These are phyloP conservation scores for Ariolimax columbianus DNA, from an alignment of 2,888 invertebrate genomes.

Conservation along the genomic window DNA sequence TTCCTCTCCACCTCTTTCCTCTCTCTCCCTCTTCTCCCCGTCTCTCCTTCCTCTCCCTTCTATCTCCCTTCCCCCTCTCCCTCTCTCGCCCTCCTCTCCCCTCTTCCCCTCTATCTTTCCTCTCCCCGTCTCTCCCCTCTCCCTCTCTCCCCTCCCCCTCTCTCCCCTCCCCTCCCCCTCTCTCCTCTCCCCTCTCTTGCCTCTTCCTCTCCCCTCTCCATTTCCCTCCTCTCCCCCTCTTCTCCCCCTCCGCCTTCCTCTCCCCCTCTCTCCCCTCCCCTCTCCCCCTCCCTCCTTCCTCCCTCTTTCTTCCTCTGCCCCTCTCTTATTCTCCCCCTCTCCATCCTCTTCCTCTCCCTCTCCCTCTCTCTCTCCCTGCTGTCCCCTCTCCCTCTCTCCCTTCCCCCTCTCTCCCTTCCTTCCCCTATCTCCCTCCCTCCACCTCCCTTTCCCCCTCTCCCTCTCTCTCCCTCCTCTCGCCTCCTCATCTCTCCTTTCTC, in stretches of 20 bases:
- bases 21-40: neutral
- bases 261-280: neutral
- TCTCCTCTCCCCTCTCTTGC: neutral
- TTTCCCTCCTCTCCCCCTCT: too few relatives aligned
- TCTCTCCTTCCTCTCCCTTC: neutral
- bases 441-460: neutral
- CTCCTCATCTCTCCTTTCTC: neutral
- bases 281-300: neutral
- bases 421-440: neutral
- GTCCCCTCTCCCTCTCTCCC: neutral
- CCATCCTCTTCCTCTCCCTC: neutral
- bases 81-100: neutral
- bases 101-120: too few relatives aligned
- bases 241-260: neutral
- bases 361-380: neutral
- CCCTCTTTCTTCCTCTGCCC: neutral
- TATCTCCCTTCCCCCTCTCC: neutral
- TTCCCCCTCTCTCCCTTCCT: neutral
- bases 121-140: neutral
- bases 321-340: neutral
- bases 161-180: neutral
- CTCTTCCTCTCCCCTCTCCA: neutral
- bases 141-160: too few relatives aligned
- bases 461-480: neutral
- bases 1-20: neutral